Conservation (phyloP, 2,888 invertebrate species). For the Meloe dianella region DNA sequence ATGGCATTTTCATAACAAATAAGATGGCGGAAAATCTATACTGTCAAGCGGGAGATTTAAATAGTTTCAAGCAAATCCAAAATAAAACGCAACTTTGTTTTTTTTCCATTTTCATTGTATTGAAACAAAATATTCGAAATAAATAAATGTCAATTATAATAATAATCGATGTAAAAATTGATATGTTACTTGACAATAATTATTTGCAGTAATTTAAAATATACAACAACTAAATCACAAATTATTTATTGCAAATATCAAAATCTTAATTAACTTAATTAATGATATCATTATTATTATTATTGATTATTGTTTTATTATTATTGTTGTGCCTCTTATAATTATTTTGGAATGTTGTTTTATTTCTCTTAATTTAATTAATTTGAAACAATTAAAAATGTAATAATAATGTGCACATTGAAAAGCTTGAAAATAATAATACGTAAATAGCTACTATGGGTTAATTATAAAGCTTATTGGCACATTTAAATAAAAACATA, state of each 20-base stretch:
- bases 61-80: background rate
- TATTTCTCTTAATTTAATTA: background rate
- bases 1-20: background rate
- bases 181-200: constrained; percentile 44
- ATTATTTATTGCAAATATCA: constrained; percentile 38
- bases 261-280: background rate
- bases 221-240: constrained; percentile 43
- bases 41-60: background rate
- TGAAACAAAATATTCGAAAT: constrained; percentile 26
- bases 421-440: constrained; percentile 12
- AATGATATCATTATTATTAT: background rate
- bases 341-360: constrained; percentile 40
- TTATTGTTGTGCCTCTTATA: constrained; percentile 44
- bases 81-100: background rate
- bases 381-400: constrained; percentile 10
- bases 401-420: constrained; percentile 18
- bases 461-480: constrained; percentile 39
- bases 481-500: constrained; percentile 38
- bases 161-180: constrained; percentile 29
- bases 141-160: constrained; percentile 25
- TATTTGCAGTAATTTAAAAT: constrained; percentile 38
- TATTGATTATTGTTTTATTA: constrained; percentile 9
- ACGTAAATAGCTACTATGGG: constrained; percentile 19
- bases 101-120: constrained; percentile 8
- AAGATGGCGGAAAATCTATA: background rate